These are phyloP conservation scores for Ceuthmochares aereus DNA, from an alignment of 2,113 vertebrate species.

Conservation along the genomic window DNA sequence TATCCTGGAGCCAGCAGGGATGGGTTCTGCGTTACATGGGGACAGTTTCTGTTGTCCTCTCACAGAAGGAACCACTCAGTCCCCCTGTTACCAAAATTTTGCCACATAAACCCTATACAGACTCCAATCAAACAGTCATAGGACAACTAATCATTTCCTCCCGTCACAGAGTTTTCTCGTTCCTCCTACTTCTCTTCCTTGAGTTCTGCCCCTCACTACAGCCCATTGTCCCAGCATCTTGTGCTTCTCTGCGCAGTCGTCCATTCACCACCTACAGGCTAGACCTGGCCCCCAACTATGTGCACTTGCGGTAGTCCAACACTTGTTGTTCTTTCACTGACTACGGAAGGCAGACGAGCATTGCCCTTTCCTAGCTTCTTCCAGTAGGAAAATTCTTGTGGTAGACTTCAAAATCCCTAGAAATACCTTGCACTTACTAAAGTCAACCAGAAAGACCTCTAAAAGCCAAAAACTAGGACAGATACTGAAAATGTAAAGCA, in stretches of 20 bases:
- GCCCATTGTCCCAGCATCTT: not conserved
- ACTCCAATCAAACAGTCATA: not conserved
- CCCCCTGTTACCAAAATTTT: not conserved
- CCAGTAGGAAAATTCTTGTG: not conserved
- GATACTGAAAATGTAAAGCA: not conserved
- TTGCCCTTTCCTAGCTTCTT: not conserved
- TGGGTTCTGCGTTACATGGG: fast-evolving
- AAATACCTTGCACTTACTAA: not conserved
- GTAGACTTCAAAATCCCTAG: not conserved
- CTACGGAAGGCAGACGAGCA: not conserved
- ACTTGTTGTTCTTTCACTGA: not conserved
- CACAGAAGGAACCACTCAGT: not conserved
- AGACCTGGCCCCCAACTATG: not conserved
- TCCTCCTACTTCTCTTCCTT: not conserved
- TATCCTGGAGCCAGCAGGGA: not conserved
- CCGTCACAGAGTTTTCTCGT: not conserved
- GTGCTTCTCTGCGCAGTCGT: not conserved
- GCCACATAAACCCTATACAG: not conserved
- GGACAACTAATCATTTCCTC: not conserved
- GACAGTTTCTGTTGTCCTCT: not conserved
- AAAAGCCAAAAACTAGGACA: not conserved
- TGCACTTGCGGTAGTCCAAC: not conserved
- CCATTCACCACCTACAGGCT: too few species aligned
- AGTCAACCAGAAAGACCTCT: not conserved
- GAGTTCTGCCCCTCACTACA: not conserved